phyloP scores from a whole-genome alignment of 2,113 vertebrate species.

The Ceyx margarethae region DNA sequence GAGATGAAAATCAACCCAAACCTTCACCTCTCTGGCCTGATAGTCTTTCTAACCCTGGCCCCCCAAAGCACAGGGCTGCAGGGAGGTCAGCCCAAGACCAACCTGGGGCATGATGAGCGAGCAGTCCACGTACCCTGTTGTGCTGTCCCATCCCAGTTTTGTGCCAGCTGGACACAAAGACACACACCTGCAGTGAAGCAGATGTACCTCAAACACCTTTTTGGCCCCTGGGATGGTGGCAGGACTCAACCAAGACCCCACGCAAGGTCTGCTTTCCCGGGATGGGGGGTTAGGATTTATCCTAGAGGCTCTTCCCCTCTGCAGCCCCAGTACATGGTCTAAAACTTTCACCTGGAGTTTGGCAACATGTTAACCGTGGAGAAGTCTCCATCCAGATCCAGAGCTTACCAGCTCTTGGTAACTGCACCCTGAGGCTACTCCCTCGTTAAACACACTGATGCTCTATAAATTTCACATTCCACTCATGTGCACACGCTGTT shows the following conservation, averaged over 20 bases:
- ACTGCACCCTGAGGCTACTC: conserved; percentile 44
- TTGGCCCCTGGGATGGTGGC: background rate
- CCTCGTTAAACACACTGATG: conserved; percentile 47
- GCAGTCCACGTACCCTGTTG: background rate
- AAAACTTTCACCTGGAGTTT: background rate
- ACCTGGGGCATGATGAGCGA: rapidly evolving
- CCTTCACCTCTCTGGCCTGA: background rate
- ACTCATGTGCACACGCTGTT: background rate
- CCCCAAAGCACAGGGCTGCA: background rate
- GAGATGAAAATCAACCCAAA: background rate
- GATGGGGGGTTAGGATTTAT: background rate
- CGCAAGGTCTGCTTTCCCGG: background rate
- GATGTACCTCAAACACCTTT: background rate
- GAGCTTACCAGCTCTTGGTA: conserved; percentile 8
- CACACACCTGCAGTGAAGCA: background rate
- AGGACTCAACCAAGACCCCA: background rate
- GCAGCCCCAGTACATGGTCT: background rate
- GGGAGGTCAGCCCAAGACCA: background rate
- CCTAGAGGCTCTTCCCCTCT: background rate
- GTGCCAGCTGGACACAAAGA: background rate
- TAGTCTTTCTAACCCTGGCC: background rate
- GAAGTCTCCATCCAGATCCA: conserved; percentile 27
- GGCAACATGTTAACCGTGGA: background rate
- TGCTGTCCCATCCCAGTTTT: background rate
- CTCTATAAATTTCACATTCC: conserved; percentile 66